Percentiles rank a stretch among this genome's conserved stretches.
These are phyloP conservation scores for Mythimna loreyi DNA, from an alignment of 2,888 invertebrate genomes.

Conservation along the genomic window DNA sequence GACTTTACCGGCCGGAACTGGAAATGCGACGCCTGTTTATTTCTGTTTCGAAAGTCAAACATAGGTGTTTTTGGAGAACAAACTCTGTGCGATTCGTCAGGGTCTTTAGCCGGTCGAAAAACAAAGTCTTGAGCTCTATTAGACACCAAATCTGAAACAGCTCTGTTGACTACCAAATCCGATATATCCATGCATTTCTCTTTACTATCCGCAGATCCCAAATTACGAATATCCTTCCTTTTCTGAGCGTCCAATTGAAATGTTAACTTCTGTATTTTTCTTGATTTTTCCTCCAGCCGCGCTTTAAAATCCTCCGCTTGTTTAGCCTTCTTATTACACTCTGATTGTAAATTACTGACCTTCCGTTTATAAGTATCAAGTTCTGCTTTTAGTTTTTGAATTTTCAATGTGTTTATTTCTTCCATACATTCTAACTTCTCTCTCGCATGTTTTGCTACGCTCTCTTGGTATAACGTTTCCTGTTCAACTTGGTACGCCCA, in stretches of 20 bases:
- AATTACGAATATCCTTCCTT: constrained; percentile 80
- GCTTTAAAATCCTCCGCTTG: constrained; percentile 86
- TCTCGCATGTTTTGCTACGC: constrained; percentile 84
- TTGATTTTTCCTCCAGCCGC: constrained; percentile 83
- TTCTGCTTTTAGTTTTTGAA: constrained; percentile 87
- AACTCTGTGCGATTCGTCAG: constrained; percentile 73
- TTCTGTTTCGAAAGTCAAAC: constrained; percentile 83
- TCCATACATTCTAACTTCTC: constrained; percentile 87
- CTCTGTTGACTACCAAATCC: constrained; percentile 81
- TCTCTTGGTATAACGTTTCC: constrained; percentile 88
- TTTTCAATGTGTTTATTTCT: constrained; percentile 84
- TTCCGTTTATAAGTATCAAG: constrained; percentile 87
- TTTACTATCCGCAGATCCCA: constrained; percentile 75
- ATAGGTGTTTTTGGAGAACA: constrained; percentile 85
- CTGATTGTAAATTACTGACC: constrained; percentile 82
- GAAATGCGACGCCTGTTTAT: constrained; percentile 75
- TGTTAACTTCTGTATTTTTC: constrained; percentile 87
- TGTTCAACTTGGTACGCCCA: constrained; percentile 90
- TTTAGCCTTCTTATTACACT: constrained; percentile 85
- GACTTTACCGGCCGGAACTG: constrained; percentile 82
- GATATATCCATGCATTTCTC: constrained; percentile 86
- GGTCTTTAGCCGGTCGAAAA: constrained; percentile 82
- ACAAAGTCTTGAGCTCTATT: constrained; percentile 83
- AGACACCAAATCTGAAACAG: constrained; percentile 79
- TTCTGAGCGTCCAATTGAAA: constrained; percentile 85